These are phyloP conservation scores for Nemurella pictetii DNA, from an alignment of 2,888 invertebrate genomes.

Conservation along the genomic window DNA sequence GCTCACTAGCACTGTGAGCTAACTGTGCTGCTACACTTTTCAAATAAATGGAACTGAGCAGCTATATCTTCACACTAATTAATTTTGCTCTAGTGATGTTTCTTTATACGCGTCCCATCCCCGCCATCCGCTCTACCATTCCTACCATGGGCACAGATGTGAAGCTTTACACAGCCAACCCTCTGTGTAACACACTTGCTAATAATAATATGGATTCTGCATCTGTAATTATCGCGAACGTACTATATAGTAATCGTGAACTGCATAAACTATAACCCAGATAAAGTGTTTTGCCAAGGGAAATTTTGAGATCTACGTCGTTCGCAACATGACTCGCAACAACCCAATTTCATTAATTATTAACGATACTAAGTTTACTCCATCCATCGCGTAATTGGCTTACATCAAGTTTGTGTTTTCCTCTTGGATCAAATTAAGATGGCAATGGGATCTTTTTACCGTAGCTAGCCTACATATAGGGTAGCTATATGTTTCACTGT, in stretches of 20 bases:
- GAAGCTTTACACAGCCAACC: neutral
- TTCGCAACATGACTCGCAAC: neutral
- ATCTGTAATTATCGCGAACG: neutral
- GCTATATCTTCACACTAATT: conserved; percentile 24
- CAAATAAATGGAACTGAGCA: conserved; percentile 13
- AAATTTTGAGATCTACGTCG: neutral
- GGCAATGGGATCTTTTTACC: neutral
- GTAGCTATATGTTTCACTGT: neutral
- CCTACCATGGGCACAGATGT: neutral
- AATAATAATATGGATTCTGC: neutral
- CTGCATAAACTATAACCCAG: neutral
- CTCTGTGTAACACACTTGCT: neutral
- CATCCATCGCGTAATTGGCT: neutral
- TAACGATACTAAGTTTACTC: neutral
- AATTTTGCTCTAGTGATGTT: conserved; percentile 9
- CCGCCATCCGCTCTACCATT: neutral
- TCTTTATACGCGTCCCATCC: neutral
- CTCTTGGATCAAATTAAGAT: neutral
- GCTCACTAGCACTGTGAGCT: neutral
- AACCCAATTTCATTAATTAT: neutral
- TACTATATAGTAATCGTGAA: neutral
- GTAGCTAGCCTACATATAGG: neutral
- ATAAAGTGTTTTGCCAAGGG: neutral
- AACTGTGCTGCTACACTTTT: neutral
- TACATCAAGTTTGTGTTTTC: neutral